A percentile compares a stretch with the other conserved stretches of the same genome.
Conservation (phyloP, 2,797 vertebrate genomes). For the Furcifer pardalis region DNA sequence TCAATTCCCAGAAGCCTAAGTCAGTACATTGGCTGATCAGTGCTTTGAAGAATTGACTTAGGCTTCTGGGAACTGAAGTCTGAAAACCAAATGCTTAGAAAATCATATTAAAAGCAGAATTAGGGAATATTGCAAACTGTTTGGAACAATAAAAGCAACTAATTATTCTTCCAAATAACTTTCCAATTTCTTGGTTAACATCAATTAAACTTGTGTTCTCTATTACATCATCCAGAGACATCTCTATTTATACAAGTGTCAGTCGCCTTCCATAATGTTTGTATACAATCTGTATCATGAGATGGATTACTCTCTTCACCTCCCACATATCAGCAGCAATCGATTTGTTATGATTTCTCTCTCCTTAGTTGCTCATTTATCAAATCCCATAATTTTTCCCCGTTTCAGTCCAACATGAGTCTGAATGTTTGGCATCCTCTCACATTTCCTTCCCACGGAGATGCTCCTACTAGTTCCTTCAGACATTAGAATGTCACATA, state of each 20-base stretch:
- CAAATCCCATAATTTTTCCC: background rate
- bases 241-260: background rate
- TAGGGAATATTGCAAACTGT: too few relatives aligned
- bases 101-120: too few relatives aligned
- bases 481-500: slow-evolving; percentile 16
- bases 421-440: background rate
- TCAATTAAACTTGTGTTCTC: background rate
- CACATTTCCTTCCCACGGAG: background rate
- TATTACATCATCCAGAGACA: background rate
- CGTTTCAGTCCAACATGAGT: background rate
- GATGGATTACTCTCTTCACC: too few relatives aligned
- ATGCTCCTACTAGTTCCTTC: background rate
- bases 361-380: background rate
- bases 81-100: too few relatives aligned
- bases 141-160: background rate
- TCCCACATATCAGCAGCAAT: background rate
- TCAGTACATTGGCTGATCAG: too few relatives aligned
- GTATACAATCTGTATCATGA: too few relatives aligned
- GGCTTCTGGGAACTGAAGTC: too few relatives aligned
- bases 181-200: background rate
- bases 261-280: too few relatives aligned
- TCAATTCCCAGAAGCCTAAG: too few relatives aligned
- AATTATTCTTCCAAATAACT: background rate
- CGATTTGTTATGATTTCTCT: background rate
- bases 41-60: too few relatives aligned